phyloP scores from a whole-genome alignment of 2,888 invertebrate species.

The Cheilosia pagana region DNA sequence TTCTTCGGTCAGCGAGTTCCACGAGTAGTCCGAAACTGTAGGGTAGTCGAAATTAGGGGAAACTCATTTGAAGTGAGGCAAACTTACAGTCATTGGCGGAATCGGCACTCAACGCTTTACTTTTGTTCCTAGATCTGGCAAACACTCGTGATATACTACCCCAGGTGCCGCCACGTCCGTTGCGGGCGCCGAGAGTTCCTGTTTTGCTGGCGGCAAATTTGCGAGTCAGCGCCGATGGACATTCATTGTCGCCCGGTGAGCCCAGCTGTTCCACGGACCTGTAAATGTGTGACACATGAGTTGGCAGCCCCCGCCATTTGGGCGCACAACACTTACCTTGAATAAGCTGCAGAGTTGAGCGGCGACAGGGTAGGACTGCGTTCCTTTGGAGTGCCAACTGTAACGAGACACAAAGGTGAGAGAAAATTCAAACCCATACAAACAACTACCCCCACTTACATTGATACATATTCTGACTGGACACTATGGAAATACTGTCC shows the following conservation, averaged over 20 bases:
- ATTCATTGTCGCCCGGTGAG: slow-evolving; percentile 90
- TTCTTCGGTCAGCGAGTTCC: slow-evolving; percentile 83
- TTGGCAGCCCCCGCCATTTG: not conserved
- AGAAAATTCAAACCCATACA: not conserved
- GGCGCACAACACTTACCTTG: slow-evolving; percentile 84
- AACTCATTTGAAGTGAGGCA: not conserved
- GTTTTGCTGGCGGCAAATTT: slow-evolving; percentile 82
- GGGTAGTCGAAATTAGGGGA: not conserved
- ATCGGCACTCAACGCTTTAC: slow-evolving; percentile 85
- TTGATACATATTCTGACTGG: slow-evolving; percentile 84
- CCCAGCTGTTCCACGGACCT: slow-evolving; percentile 90
- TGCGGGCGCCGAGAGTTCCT: slow-evolving; percentile 83
- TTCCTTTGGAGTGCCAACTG: slow-evolving; percentile 92
- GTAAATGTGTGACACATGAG: slow-evolving; percentile 84
- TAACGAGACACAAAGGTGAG: slow-evolving; percentile 27
- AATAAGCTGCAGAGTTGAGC: slow-evolving; percentile 90
- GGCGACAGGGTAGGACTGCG: slow-evolving; percentile 93
- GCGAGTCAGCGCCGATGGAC: slow-evolving; percentile 84
- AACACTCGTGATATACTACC: slow-evolving; percentile 96
- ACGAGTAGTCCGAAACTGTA: slow-evolving; percentile 82
- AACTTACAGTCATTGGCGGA: slow-evolving; percentile 86
- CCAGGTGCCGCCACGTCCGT: slow-evolving; percentile 91
- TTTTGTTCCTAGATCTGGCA: slow-evolving; percentile 92
- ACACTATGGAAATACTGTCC: slow-evolving; percentile 83
- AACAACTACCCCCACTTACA: slow-evolving; percentile 80